A percentile compares a stretch with the other conserved stretches of the same genome.
Evolutionary conservation across 2,113 vertebrate genomes (phyloP).

Genomic region (Cottus gobio): DNA sequence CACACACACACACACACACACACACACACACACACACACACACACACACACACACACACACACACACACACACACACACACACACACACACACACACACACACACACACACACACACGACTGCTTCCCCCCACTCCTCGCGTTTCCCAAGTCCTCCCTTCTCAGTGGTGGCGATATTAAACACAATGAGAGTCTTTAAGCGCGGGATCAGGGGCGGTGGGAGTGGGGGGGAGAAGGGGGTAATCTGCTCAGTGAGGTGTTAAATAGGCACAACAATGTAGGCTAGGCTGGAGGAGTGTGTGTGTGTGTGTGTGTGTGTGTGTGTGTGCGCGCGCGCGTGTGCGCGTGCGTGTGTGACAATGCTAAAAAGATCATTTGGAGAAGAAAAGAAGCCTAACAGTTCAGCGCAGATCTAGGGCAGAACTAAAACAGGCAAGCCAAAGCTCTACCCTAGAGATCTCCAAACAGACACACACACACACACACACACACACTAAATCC

Average conservation of each 20-base stretch:
- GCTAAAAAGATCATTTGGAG: slow-evolving; percentile 79
- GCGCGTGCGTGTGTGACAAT: slow-evolving; percentile 35
- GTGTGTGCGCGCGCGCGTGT: slow-evolving; percentile 22
- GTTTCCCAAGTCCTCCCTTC: slow-evolving; percentile 66
- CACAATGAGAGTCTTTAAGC: slow-evolving; percentile 84
- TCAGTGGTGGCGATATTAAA: slow-evolving; percentile 78
- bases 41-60: slow-evolving; percentile 32
- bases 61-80: slow-evolving; percentile 31
- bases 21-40: slow-evolving; percentile 26
- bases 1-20: slow-evolving; percentile 73
- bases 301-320: slow-evolving; percentile 32
- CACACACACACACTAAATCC: slow-evolving; percentile 31
- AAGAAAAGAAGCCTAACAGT: slow-evolving; percentile 72
- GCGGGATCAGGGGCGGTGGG: slow-evolving; percentile 72
- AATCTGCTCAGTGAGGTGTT: slow-evolving; percentile 84
- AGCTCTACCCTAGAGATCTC: slow-evolving; percentile 44
- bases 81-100: slow-evolving; percentile 35
- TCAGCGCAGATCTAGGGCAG: slow-evolving; percentile 71
- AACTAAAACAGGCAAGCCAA: slow-evolving; percentile 63
- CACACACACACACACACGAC: slow-evolving; percentile 73
- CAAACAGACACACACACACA: slow-evolving; percentile 20
- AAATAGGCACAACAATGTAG: slow-evolving; percentile 83
- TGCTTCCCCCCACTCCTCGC: slow-evolving; percentile 51
- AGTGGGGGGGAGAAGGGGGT: slow-evolving; percentile 50
- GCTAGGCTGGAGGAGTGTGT: slow-evolving; percentile 54